Conservation (phyloP, 1,140 invertebrate genomes). For the Orchestia grillus region DNA sequence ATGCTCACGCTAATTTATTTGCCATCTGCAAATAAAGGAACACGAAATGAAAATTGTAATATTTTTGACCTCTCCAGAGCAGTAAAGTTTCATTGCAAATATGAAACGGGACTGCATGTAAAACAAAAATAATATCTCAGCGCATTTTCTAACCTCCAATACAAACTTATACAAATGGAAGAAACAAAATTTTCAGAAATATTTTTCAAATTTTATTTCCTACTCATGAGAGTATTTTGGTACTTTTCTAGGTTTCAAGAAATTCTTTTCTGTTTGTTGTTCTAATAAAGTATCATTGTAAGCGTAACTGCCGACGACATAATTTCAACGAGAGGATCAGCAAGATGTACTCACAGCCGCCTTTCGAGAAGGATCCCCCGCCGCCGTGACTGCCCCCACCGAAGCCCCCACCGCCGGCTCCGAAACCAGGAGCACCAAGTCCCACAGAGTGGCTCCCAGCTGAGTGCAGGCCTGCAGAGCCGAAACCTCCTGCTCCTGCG, state of each 20-base stretch:
- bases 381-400: not conserved
- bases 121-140: not conserved
- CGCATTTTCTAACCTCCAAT: not conserved
- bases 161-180: not conserved
- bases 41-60: not conserved
- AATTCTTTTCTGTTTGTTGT: not conserved
- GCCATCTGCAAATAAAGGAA: not conserved
- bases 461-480: constrained; percentile 1
- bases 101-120: not conserved
- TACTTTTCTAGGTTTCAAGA: not conserved
- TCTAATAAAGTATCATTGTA: not conserved
- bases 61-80: not conserved
- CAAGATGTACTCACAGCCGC: not conserved
- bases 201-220: too few relatives aligned
- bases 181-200: too few relatives aligned
- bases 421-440: not conserved
- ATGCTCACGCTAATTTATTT: not conserved
- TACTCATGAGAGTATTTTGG: too few relatives aligned
- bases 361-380: not conserved
- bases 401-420: not conserved
- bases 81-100: not conserved
- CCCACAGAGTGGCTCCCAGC: not conserved
- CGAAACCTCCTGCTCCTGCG: not conserved
- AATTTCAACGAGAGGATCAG: not conserved
- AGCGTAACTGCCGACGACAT: not conserved